These are phyloP conservation scores for Nasonovia ribisnigri DNA, from an alignment of 2,888 invertebrate species.

Conservation along the genomic window DNA sequence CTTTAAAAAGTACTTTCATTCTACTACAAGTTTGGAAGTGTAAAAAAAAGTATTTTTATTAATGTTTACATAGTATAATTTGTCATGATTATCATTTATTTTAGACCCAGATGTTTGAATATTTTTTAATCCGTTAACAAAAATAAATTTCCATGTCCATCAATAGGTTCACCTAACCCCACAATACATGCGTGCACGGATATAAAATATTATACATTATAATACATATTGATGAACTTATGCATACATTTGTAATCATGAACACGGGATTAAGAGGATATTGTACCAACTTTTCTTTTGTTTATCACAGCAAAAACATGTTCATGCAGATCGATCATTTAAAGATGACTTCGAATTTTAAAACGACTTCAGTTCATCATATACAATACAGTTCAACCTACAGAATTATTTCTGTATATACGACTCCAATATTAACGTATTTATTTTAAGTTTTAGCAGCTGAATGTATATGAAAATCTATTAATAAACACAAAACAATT, in stretches of 20 bases:
- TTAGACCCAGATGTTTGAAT: not conserved
- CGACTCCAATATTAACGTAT: not conserved
- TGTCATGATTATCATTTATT: not conserved
- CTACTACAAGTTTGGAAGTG: not conserved
- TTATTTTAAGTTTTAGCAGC: not conserved
- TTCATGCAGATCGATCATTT: not conserved
- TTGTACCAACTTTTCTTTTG: not conserved
- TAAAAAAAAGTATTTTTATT: not conserved
- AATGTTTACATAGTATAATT: not conserved
- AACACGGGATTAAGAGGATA: not conserved
- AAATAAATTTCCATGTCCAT: not conserved
- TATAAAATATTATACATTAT: not conserved
- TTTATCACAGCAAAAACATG: not conserved
- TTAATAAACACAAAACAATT: not conserved
- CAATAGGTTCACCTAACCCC: not conserved
- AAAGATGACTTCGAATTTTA: not conserved
- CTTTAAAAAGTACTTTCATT: not conserved
- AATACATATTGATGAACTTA: not conserved
- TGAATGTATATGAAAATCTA: not conserved
- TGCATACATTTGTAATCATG: not conserved
- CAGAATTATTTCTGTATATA: not conserved
- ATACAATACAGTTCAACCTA: not conserved
- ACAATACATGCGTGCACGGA: not conserved
- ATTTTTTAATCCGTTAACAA: not conserved
- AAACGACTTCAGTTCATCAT: not conserved